Conservation (phyloP, 2,797 vertebrate genomes). For the Helarctos malayanus region DNA sequence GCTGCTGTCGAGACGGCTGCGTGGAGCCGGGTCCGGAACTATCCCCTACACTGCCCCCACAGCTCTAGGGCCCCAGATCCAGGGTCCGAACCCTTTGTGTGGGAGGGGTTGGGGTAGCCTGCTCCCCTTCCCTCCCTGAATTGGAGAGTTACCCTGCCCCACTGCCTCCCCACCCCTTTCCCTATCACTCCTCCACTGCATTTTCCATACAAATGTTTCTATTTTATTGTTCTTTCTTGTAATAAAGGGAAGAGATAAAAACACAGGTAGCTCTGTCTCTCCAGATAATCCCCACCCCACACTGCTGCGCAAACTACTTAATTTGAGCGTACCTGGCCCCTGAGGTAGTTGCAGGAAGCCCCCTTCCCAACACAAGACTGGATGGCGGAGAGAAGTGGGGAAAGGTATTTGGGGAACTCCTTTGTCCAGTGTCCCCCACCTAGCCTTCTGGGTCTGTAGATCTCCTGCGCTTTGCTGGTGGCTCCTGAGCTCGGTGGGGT, state of each 20-base stretch:
- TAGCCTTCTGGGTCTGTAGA: conserved; percentile 36
- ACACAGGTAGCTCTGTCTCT: not conserved
- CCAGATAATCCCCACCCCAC: not conserved
- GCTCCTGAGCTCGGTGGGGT: conserved; percentile 88
- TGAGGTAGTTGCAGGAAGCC: conserved; percentile 11
- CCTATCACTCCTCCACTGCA: conserved; percentile 63
- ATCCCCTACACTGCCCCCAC: conserved; percentile 31
- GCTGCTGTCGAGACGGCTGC: conserved; percentile 86
- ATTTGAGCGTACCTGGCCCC: not conserved
- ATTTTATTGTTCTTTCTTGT: conserved; percentile 93
- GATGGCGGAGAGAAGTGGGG: not conserved
- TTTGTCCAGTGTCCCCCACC: not conserved
- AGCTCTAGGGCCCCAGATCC: conserved; percentile 64
- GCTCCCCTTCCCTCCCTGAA: not conserved
- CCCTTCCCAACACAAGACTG: not conserved
- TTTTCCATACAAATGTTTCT: conserved; percentile 90
- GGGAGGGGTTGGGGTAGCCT: not conserved
- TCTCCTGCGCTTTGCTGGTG: not conserved
- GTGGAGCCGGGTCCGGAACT: conserved; percentile 69
- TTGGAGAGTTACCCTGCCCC: not conserved
- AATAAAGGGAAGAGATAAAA: conserved; percentile 90
- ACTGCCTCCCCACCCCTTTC: not conserved
- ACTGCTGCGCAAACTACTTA: not conserved
- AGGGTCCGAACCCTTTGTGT: not conserved
- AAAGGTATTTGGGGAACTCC: not conserved